Base-by-base conservation (phyloP, 2,113 vertebrate genomes). In the Bufo bufo region DNA sequence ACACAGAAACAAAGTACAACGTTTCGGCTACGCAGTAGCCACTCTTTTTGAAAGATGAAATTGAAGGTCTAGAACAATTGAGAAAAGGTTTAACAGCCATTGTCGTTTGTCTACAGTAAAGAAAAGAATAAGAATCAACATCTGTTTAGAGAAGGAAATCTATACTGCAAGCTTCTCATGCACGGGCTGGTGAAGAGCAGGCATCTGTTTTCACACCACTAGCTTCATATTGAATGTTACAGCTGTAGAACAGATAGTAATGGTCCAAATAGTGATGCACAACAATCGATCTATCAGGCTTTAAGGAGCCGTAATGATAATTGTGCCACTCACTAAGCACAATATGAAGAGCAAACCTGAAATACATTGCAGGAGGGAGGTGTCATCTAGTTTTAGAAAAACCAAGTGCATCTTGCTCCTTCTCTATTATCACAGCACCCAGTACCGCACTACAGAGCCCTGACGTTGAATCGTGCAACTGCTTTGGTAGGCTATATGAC, bases 261-360 rank as follows among this genome's bases (percentile, higher is more conserved):
- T 81, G 23, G 56, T 45, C 23, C 78, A 81, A 33, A 59, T 10
- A 59, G 78, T 61, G 78, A 10, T 45, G 56, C 78, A 43, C 56
- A 45, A 45, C n/a, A 81, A 81, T 47, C 47, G 77, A 43, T 61
- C 56, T 61, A 81, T 81, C 78, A 45, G 78, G 56, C 13, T 14
- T 61, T 81, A 81, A 61, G 56, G 78, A 81, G 78, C 14, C 19
- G 33, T 59, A 59, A 81, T 81, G 78, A 43, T 59, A 81, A 61
- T 81, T 81, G 56, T 61, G 10, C 7, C 33, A 19, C 43, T 59
- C 33, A 9, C 13, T 23, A 13, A 9, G 56, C 33, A 59, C 56
- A 61, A 61, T 43, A 43, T 45, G 56, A 23, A 16, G 13, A 59
- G 56, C 16, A 12, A 43, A n/a, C 56, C 77, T 81, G 78, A 45